Base-by-base conservation (phyloP, 92 coral and sea anemone genomes). In the Epizoanthus rinbou region DNA sequence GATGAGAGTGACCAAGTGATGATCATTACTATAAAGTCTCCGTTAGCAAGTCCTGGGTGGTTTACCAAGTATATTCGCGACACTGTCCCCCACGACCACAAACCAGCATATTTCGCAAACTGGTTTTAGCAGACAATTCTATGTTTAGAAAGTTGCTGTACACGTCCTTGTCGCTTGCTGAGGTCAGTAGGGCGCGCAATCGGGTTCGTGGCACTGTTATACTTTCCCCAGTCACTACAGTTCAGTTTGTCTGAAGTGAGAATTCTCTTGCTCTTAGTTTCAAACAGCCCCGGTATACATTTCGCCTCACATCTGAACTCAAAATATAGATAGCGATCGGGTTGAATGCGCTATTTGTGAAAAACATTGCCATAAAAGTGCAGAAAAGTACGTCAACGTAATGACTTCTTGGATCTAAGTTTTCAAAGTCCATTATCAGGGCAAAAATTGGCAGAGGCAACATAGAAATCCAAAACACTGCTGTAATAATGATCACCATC, bases 341-440 rank as follows among this genome's bases (percentile, higher is more conserved):
- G 64, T 97, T 94, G 41, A 97, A 95, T 1, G 99, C 98, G 80
- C 99, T 97, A 90, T 97, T 95, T 14, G 97, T 86, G 69, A 90
- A 94, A 57, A 97, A 97, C 69, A 97, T 59, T 25, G 98, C 95
- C 6, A 92, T 85, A 41, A 86, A 74, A 23, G 95, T 76, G 8
- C 93, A 78, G 76, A 64, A 94, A 3, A 97, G 35, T 3, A 87
- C 90, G 69, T 88, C 90, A 8, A 86, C 81, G 16, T 73, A 33
- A 59, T 64, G 83, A 33, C 63, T 79, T 24, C 79, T 72, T 22
- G 78, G 81, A 54, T 82, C 84, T 19, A 87, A 72, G 15, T 80
- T 33, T 23, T 91, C 93, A 69, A 97, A 97, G 71, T 91, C 98
- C 39, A 87, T 79, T 3, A 90, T 90, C 54, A 94, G 17, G 13